Evolutionary conservation across 2,113 vertebrate genomes (phyloP), one percentile per base, ranked within the genome.

Genomic region (Amphilophus citrinellus): DNA sequence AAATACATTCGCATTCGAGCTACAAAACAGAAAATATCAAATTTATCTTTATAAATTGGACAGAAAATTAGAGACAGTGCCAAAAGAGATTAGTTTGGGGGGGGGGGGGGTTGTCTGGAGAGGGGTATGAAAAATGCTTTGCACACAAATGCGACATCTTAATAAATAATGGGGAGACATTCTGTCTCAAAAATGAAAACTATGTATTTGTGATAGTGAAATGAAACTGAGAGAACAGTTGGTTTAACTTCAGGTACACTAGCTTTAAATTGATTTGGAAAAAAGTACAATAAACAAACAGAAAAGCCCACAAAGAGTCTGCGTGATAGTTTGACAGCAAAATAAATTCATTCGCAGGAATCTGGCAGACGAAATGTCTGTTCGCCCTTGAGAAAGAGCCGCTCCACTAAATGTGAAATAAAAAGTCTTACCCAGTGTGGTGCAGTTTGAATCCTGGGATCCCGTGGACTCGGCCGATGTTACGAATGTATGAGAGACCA

Each of bases 281-380:
- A 58, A 78, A 84, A 37, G 30, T 50, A 37, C 42, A 42, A 85
- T 15, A 83, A 62, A 84, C 57, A 30, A 42, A 71, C 24, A 61
- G 57, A 62, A 62, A 65, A 13, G 42, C 60, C 32, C 35, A 84
- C 18, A 77, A 79, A 62, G 66, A 11, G 6, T 58, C 76, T 11
- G 39, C 56, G 47, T 56, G 80, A 80, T 58, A 60, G 81, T 81
- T 83, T 89, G 84, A 90, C 84, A 88, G 82, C 76, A 77, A 87
- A 90, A 91, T 84, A 8, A 89, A 91, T 89, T 78, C 65, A 76
- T 77, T 63, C 24, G 79, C 18, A 53, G 71, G 18, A 47, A 79
- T 76, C 78, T 83, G 80, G 66, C 76, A 79, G 84, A 86, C 58
- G 81, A 88, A 88, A 82, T 35, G 13, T 80, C 35, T 77, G 15